Base-by-base conservation (phyloP, 1,140 invertebrate genomes). In the Drosophila nigromelanica region DNA sequence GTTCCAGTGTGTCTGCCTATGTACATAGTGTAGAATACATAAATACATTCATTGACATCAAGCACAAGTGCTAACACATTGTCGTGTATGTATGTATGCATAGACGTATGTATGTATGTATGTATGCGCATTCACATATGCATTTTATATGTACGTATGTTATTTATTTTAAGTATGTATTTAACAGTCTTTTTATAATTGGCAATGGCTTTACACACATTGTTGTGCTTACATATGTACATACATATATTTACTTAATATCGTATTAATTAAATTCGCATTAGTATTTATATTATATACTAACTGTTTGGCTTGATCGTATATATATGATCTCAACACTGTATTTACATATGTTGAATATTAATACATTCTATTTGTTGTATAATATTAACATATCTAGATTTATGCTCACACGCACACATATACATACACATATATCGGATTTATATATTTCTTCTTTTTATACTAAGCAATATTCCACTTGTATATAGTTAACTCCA, bases 131-230 rank as follows among this genome's bases (percentile, higher is more conserved):
- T 52, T 15, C 10, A 8, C 7, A 18, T 48, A 27, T 15, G 14
- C 12, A 27, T n/a, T 24, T 12, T 27, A 33, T 33, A 8, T n/a
- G n/a, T 51, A 51, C 48, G 33, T 18, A 37, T 14, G 14, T 24
- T 33, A n/a, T 47, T 10, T 39, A 43, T 33, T 52, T 66, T 76
- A 47, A 72, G 61, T 83, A 79, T 74, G 62, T 68, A 52, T 72
- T 74, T 64, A 82, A 74, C 82, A 87, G 82, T 87, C 82, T 87
- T 87, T 76, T 62, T 61, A 51, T 58, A 76, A 82, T 82, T 82
- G 72, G 72, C 79, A 89, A 86, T 89, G 76, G 51, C 75, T 87
- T 47, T 47, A 73, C 58, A 80, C 64, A 85, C 39, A 64, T 79
- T 80, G 52, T 74, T 80, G 33, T 42, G 50, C 55, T 63, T 79